Conservation (phyloP, 2,113 vertebrate species). For the Corythoichthys haematopterus region DNA sequence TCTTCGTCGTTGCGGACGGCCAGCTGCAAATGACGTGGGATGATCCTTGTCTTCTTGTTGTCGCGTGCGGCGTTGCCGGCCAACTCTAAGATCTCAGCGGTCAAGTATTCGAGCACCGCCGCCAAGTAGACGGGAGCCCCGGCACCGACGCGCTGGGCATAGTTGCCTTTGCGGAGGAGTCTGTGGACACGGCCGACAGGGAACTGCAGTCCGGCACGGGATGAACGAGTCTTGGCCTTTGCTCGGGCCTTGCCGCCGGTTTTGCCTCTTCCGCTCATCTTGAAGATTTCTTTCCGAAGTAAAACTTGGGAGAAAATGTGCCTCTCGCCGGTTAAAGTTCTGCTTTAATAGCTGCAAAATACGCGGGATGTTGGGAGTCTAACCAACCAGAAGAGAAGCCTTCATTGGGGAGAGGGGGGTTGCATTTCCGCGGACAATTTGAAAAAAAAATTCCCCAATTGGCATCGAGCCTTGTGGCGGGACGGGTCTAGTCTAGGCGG, state of each 20-base stretch:
- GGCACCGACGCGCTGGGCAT: background rate
- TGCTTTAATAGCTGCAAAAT: background rate
- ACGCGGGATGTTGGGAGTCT: background rate
- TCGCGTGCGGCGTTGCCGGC: background rate
- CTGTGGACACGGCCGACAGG: background rate
- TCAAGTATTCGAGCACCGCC: background rate
- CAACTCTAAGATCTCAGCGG: background rate
- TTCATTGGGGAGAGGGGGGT: background rate
- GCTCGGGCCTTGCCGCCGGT: background rate
- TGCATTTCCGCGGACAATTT: background rate
- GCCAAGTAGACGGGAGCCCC: background rate
- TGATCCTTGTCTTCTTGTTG: conserved; percentile 3
- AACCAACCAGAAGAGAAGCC: background rate
- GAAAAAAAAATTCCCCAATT: background rate
- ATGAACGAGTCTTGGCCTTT: conserved; percentile 1
- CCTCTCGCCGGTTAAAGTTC: background rate
- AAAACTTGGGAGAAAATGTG: background rate
- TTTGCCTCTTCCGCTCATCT: background rate
- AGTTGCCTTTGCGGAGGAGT: background rate
- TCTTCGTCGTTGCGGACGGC: conserved; percentile 2
- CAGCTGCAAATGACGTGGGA: background rate
- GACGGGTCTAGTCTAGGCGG: background rate
- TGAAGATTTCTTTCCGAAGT: background rate
- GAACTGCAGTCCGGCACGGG: background rate
- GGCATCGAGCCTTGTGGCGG: background rate